Conservation (phyloP, 1,140 invertebrate species). For the Camponotus floridanus region DNA sequence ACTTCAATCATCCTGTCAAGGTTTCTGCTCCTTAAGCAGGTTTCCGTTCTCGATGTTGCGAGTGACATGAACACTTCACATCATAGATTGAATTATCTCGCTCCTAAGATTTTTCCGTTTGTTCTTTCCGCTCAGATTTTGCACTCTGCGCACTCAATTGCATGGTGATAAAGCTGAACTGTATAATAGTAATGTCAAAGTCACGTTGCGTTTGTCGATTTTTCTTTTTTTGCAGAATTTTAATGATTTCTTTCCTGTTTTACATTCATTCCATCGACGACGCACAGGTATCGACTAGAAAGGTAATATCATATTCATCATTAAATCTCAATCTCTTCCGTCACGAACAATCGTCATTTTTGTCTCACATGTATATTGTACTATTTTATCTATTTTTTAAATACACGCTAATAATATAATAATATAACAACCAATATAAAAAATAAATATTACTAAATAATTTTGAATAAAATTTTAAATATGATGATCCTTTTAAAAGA, state of each 20-base stretch:
- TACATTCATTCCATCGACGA: conserved; percentile 77
- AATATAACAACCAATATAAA: not conserved
- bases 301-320: conserved; percentile 80
- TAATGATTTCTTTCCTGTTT: conserved; percentile 78
- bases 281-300: conserved; percentile 79
- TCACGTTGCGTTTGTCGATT: conserved; percentile 69
- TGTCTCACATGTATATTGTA: not conserved
- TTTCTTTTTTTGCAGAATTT: conserved; percentile 77
- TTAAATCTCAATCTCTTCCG: conserved; percentile 63
- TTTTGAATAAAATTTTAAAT: conserved; percentile 4
- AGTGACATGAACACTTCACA: conserved; percentile 36
- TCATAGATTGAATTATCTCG: conserved; percentile 34
- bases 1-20: not conserved
- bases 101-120: not conserved
- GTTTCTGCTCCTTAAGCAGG: not conserved
- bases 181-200: conserved; percentile 42
- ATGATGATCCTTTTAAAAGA: not conserved
- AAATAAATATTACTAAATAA: conserved; percentile 9
- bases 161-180: conserved; percentile 19
- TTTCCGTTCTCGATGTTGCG: conserved; percentile 11
- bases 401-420: not conserved
- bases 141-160: conserved; percentile 11
- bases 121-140: conserved; percentile 6
- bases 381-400: not conserved
- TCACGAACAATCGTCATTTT: conserved; percentile 33